These are phyloP conservation scores for Epinotia demarniana DNA, from an alignment of 2,888 invertebrate species.

Conservation along the genomic window DNA sequence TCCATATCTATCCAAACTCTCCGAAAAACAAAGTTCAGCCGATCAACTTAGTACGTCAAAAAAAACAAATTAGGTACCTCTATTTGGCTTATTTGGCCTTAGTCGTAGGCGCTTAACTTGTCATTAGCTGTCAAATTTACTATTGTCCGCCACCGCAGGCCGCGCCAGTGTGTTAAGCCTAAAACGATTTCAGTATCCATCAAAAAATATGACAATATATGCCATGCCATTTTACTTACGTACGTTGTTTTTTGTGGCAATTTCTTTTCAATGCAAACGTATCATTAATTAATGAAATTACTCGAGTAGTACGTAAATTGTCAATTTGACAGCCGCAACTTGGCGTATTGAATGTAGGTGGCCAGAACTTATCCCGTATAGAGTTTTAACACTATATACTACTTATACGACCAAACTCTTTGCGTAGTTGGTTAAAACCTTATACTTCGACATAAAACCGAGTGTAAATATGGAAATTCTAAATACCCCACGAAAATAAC, in stretches of 20 bases:
- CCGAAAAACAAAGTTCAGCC: not conserved
- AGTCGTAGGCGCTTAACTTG: no score
- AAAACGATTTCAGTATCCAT: no score
- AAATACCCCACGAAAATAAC: no score
- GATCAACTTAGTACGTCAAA: not conserved
- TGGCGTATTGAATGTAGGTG: not conserved
- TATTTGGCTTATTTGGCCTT: no score
- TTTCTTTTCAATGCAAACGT: no score
- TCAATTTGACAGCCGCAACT: no score
- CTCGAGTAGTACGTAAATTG: not conserved
- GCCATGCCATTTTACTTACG: no score
- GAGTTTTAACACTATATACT: not conserved
- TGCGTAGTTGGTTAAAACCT: not conserved
- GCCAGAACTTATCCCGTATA: not conserved
- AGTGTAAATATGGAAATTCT: not conserved
- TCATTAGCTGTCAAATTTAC: no score
- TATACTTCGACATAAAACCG: not conserved
- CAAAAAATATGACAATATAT: no score
- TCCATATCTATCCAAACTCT: not conserved
- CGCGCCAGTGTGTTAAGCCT: no score
- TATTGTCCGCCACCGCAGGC: no score
- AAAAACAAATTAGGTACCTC: no score
- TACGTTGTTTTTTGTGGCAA: not conserved
- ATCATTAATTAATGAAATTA: not conserved
- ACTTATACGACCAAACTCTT: not conserved